Percentiles rank a stretch among this genome's conserved stretches.
Conservation (phyloP, 2,888 invertebrate species). For the Andrena camellia region DNA sequence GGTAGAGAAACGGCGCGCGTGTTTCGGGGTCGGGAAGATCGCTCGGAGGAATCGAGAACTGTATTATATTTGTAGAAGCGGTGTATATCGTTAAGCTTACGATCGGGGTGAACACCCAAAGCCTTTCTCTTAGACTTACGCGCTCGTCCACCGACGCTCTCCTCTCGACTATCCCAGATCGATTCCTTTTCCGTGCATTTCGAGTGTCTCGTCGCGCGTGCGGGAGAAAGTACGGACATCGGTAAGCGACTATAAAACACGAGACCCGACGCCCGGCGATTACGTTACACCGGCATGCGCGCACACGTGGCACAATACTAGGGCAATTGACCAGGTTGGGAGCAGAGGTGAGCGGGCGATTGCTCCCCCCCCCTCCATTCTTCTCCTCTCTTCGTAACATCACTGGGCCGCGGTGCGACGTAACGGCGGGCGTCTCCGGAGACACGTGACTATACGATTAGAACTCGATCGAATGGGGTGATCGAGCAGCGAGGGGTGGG, state of each 20-base stretch:
- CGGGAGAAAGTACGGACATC: slow-evolving; percentile 36
- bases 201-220: slow-evolving; percentile 30
- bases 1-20: slow-evolving; percentile 1
- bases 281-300: slow-evolving; percentile 3
- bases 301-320: not conserved
- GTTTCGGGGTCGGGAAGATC: slow-evolving; percentile 46
- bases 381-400: too few species aligned
- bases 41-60: slow-evolving; percentile 52
- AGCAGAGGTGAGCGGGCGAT: too few species aligned
- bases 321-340: not conserved
- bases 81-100: slow-evolving; percentile 71
- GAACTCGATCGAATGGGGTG: slow-evolving; percentile 45
- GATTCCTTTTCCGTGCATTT: slow-evolving; percentile 23
- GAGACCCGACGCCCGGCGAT: slow-evolving; percentile 13
- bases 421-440: too few species aligned
- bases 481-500: slow-evolving; percentile 48
- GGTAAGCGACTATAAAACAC: slow-evolving; percentile 23
- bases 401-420: too few species aligned
- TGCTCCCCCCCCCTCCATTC: too few species aligned
- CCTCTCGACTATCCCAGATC: slow-evolving; percentile 45
- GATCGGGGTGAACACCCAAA: slow-evolving; percentile 68
- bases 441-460: slow-evolving; percentile 3
- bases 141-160: slow-evolving; percentile 54
- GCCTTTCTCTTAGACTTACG: slow-evolving; percentile 77
- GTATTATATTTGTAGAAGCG: slow-evolving; percentile 70